Conservation (phyloP, 2,113 vertebrate genomes). For the Parotia lawesii region DNA sequence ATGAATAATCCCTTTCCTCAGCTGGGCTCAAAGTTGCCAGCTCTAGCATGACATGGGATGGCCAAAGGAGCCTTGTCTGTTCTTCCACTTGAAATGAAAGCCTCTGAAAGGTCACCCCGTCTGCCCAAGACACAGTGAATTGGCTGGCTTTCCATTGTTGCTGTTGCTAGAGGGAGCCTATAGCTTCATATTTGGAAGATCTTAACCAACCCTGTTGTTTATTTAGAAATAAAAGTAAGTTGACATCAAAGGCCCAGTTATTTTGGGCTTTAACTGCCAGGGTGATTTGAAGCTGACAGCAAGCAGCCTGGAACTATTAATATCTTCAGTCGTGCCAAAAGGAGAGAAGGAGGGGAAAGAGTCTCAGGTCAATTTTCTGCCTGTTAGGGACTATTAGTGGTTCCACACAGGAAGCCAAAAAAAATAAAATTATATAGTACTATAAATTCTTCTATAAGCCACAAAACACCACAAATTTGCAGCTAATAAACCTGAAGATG, state of each 20-base stretch:
- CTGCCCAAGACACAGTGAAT: not conserved
- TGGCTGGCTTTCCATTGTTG: not conserved
- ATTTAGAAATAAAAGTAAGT: conserved; percentile 54
- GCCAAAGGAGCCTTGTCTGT: not conserved
- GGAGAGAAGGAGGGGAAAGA: conserved; percentile 27
- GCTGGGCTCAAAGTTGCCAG: not conserved
- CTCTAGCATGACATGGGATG: not conserved
- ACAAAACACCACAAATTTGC: conserved; percentile 69
- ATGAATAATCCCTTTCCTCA: not conserved
- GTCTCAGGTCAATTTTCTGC: conserved; percentile 69
- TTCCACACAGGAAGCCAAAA: conserved; percentile 65
- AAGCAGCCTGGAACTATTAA: conserved; percentile 54
- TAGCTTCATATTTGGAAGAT: conserved; percentile 26
- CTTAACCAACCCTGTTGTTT: conserved; percentile 38
- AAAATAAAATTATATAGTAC: conserved; percentile 63
- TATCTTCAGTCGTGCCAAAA: conserved; percentile 33
- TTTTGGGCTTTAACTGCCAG: conserved; percentile 48
- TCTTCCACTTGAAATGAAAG: not conserved
- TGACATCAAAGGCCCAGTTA: conserved; percentile 56
- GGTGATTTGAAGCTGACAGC: conserved; percentile 50
- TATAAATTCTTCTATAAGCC: conserved; percentile 74
- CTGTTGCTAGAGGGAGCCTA: conserved; percentile 19
- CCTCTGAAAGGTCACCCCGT: not conserved
- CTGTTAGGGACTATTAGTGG: conserved; percentile 71
- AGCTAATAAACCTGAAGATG: conserved; percentile 72